Conservation (phyloP, 2,113 vertebrate species). For the Mesembrinibis cayennensis region DNA sequence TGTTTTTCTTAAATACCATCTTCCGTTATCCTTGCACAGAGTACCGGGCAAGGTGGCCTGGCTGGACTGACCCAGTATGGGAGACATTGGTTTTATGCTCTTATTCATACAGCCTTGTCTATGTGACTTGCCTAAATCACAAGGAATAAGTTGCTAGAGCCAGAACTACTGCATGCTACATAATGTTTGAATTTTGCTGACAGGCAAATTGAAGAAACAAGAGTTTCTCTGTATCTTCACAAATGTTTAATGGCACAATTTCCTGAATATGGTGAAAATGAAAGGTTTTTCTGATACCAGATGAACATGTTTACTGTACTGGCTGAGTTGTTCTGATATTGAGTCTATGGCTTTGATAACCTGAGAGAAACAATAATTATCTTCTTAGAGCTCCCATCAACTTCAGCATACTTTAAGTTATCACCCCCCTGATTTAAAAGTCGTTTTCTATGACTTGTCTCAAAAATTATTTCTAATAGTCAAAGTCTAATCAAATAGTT, state of each 20-base stretch:
- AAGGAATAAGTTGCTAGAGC: neutral
- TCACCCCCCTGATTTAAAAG: neutral
- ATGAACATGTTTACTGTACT: neutral
- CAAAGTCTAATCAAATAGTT: neutral
- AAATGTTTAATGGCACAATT: accelerated
- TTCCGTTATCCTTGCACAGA: neutral
- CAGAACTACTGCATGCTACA: neutral
- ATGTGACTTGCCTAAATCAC: neutral
- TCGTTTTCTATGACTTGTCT: neutral
- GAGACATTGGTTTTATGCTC: neutral
- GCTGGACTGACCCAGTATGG: neutral
- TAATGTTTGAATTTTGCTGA: neutral
- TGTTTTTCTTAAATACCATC: neutral
- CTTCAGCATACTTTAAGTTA: neutral
- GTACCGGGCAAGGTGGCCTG: accelerated
- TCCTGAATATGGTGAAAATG: neutral
- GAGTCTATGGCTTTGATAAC: neutral
- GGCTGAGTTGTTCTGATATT: neutral
- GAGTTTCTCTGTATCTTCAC: neutral
- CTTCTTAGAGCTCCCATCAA: neutral
- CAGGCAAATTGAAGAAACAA: neutral
- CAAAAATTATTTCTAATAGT: neutral
- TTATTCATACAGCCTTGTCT: neutral
- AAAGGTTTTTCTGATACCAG: neutral
- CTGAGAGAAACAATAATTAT: neutral